These are phyloP conservation scores for Rostratula benghalensis DNA, from an alignment of 2,113 vertebrate species.

Conservation along the genomic window DNA sequence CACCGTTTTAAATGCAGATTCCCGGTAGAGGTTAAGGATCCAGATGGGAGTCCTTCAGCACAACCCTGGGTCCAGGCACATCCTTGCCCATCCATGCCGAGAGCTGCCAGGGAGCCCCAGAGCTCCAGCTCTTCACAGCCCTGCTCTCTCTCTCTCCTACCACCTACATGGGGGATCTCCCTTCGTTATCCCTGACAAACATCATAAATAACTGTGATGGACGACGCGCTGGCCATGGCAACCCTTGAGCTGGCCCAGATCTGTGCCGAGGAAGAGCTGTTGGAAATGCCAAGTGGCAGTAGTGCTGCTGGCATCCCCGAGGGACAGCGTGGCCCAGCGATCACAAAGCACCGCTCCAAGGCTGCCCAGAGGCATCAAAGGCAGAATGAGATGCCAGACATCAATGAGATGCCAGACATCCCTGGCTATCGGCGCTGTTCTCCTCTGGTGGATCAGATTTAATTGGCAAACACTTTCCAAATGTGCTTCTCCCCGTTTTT, in stretches of 20 bases:
- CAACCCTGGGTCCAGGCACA: accelerated
- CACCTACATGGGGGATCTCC: background rate
- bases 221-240: background rate
- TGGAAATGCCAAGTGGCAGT: background rate
- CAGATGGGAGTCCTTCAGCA: accelerated
- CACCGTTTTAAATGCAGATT: background rate
- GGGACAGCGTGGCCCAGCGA: background rate
- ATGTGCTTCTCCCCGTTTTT: background rate
- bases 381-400: background rate
- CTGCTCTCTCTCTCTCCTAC: background rate
- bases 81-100: accelerated
- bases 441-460: background rate
- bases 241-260: background rate
- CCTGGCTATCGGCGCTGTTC: background rate
- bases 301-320: background rate
- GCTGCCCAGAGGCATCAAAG: accelerated
- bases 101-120: background rate
- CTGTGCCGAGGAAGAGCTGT: accelerated
- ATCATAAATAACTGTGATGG: background rate
- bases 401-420: background rate
- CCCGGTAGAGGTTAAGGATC: background rate
- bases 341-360: background rate
- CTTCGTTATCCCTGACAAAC: background rate
- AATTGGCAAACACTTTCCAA: background rate
- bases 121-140: background rate